Base-by-base conservation (phyloP, 2,888 invertebrate genomes). In the Drymonia ruficornis region DNA sequence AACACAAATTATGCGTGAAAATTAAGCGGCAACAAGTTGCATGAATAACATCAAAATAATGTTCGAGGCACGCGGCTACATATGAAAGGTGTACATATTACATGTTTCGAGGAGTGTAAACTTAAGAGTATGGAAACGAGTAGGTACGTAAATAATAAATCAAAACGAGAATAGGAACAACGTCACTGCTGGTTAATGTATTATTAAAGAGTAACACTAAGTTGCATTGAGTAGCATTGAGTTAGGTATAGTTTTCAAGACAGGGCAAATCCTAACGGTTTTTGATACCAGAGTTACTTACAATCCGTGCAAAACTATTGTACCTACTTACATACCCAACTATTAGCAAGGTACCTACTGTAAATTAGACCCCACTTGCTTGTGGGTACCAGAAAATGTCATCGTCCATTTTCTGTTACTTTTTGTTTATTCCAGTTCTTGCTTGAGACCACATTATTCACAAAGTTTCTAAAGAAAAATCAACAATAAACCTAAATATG, bases 1-100 rank as follows among this genome's bases (percentile, higher is more conserved):
- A 74, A 74, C 73, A 78, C 74, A 76, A 81, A 86, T 78, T 81
- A 83, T 76, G 80, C 80, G 78, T 82, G 76, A 82, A 83, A 81
- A 80, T 78, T 65, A 69, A 56, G 62, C 53, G 52, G 59, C 59
- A 57, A 63, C 62, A 58, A 58, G 67, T 72, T 72, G 66, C 65
- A 66, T 68, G 57, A 52, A 38, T 48, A 51, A 50, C 61, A 63
- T 67, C 68, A 45, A 45, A 28, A 28, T 45, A 65, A 63, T 58
- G 65, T 65, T 66, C 59, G 40, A 23, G 63, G 57, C 58, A 53
- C 52, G 49, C 46, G 53, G 49, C 49, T 59, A 51, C 57, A 52
- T 57, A 62, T 29, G 36, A 52, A 16, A 46, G 3, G 19, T 8
- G n/a, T 13, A 44, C 23, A n/a, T n/a, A n/a, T 12, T 16, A 3